A percentile compares a stretch with the other conserved stretches of the same genome.
These are phyloP conservation scores for Electrophaes corylata DNA, from an alignment of 2,888 invertebrate species.

Conservation along the genomic window DNA sequence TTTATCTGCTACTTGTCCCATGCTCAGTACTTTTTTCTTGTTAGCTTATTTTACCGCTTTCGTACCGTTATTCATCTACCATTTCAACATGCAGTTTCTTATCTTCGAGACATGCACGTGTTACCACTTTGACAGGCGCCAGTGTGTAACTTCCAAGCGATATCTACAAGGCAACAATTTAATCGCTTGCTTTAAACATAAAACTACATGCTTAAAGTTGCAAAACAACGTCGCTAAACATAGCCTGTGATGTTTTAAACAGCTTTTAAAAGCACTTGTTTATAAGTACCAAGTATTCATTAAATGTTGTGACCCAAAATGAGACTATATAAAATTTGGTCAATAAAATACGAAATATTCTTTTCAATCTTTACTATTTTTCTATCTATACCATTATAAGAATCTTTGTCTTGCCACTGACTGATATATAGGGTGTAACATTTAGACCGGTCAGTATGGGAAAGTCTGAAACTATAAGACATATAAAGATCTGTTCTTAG, in stretches of 20 bases:
- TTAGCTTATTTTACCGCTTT: too few relatives aligned
- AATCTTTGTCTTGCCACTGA: too few relatives aligned
- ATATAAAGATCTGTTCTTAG: too few relatives aligned
- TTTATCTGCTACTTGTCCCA: too few relatives aligned
- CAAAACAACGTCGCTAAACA: slow-evolving; percentile 3
- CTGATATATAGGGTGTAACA: too few relatives aligned
- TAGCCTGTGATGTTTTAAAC: neutral
- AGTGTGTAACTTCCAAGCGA: slow-evolving; percentile 12
- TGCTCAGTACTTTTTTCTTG: too few relatives aligned
- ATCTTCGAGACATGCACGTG: slow-evolving; percentile 16
- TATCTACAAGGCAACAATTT: slow-evolving; percentile 27
- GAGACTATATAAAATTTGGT: too few relatives aligned
- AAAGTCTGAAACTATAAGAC: too few relatives aligned
- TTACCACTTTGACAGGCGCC: slow-evolving; percentile 28
- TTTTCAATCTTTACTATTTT: neutral
- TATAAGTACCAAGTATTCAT: too few relatives aligned
- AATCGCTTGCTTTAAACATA: slow-evolving; percentile 20
- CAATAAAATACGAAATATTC: neutral
- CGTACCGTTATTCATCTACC: neutral
- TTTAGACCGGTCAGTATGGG: too few relatives aligned
- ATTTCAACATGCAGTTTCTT: slow-evolving; percentile 15
- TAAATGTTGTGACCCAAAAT: too few relatives aligned
- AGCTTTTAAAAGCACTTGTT: neutral
- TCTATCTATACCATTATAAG: too few relatives aligned
- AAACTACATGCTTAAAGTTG: slow-evolving; percentile 11